Evolutionary conservation across 2,113 vertebrate species (phyloP), one percentile per base, ranked within the genome.

Genomic region (Bambusicola thoracicus): DNA sequence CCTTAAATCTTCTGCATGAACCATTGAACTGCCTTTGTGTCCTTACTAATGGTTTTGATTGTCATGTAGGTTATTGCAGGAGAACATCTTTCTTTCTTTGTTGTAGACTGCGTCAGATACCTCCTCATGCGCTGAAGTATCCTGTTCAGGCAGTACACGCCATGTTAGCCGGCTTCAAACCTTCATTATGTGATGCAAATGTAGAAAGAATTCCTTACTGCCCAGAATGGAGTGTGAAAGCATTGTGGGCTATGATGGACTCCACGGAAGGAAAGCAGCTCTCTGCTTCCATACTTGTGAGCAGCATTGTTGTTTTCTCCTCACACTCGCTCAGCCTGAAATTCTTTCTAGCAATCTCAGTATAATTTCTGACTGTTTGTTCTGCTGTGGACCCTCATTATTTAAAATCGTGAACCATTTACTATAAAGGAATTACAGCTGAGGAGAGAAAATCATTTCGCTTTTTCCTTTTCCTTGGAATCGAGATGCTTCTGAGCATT

Each of bases 141-240:
- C 98, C 99, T 5, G 78, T 88, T 14, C 95, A 59, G 80, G 98
- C 97, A 11, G 82, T 99, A 18, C 98, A 97, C 92, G 99, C 98
- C 13, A 93, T 95, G 34, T 82, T 99, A 73, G 97, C 97, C 22
- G 99, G 99, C 43, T 98, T 99, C 94, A 99, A 98, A 92, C 97
- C 99, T 24, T 96, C 98, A 5, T 51, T 65, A 8, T 85, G n/a
- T 67, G 85, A 91, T 19, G 53, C 43, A 16, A 84, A 97, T 0
- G 51, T 77, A 46, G 61, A 96, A 12, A 96, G 98, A 83, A 97
- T 99, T 94, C 98, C 98, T 4, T 99, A 99, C 74, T 95, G 97
- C 75, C 98, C 98, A 1, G 93, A 97, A 44, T 99, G 99, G 99
- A 99, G 98, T n/a, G 51, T 99, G 93, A 97, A 98, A 78, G 98